A percentile compares a stretch with the other conserved stretches of the same genome.
Evolutionary conservation across 2,113 vertebrate genomes (phyloP).

Genomic region (Colossoma macropomum): DNA sequence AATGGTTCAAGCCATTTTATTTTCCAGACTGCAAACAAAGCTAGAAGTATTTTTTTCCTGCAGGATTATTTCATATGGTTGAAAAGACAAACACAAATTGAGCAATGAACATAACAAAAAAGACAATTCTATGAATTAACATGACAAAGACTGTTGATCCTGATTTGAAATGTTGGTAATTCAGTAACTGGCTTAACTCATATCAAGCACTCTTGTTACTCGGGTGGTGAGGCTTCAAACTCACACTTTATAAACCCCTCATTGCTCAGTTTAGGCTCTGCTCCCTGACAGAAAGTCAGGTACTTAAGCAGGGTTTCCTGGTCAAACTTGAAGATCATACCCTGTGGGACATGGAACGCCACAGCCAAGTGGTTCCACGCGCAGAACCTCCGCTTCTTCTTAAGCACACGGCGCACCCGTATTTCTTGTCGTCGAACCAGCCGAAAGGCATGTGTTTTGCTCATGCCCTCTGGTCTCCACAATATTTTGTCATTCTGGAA

Average conservation of each 20-base stretch:
- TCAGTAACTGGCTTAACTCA: too few species aligned
- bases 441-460: slow-evolving; percentile 4
- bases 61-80: too few species aligned
- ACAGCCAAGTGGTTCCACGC: slow-evolving; percentile 34
- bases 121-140: too few species aligned
- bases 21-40: too few species aligned
- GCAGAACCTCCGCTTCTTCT: not conserved
- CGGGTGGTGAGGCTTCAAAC: not conserved
- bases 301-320: not conserved
- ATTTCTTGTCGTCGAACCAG: not conserved
- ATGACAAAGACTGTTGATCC: too few species aligned
- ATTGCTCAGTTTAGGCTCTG: slow-evolving; percentile 12
- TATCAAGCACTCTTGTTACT: not conserved
- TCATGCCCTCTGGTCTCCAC: slow-evolving; percentile 34
- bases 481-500: slow-evolving; percentile 18
- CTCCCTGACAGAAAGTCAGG: slow-evolving; percentile 38
- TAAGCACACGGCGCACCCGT: not conserved
- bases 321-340: not conserved
- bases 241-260: slow-evolving; percentile 40
- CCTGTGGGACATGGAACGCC: slow-evolving; percentile 33
- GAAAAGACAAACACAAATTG: too few species aligned
- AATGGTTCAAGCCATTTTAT: too few species aligned
- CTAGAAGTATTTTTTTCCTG: too few species aligned
- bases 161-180: too few species aligned
- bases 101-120: too few species aligned